Evolutionary conservation across 2,797 vertebrate species (phyloP).

Genomic region (Sebastes taczanowskii): DNA sequence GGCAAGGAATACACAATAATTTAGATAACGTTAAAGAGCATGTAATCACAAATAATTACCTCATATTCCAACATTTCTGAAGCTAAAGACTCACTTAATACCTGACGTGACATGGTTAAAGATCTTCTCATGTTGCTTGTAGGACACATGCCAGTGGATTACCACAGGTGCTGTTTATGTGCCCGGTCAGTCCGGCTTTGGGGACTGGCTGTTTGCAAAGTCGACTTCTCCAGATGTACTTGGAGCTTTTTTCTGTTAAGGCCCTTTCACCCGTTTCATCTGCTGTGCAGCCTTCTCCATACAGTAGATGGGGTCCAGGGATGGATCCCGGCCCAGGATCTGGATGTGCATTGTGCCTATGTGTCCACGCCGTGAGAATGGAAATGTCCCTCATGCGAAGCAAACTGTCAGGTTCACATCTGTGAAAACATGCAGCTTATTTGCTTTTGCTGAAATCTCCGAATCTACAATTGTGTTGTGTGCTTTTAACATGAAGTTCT

Average conservation of each 20-base stretch:
- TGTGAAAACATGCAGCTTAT: conserved; percentile 63
- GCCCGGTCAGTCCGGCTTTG: conserved; percentile 29
- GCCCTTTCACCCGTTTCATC: conserved; percentile 48
- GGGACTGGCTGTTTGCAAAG: conserved; percentile 26
- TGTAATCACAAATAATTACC: conserved; percentile 22
- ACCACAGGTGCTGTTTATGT: conserved; percentile 60
- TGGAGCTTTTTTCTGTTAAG: conserved; percentile 13
- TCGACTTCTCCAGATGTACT: conserved; percentile 63
- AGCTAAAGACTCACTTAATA: conserved; percentile 7
- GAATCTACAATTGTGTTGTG: neutral
- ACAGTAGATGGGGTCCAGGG: conserved; percentile 3
- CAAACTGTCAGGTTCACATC: conserved; percentile 48
- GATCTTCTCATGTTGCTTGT: conserved; percentile 18
- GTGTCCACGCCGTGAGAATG: conserved; percentile 39
- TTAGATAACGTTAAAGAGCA: conserved; percentile 26
- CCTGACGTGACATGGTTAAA: conserved; percentile 12
- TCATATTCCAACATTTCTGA: conserved; percentile 1
- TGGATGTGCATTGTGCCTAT: neutral
- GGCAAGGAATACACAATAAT: conserved; percentile 5
- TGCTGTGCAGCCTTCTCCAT: conserved; percentile 18
- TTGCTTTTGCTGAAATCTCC: conserved; percentile 27
- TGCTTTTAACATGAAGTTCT: neutral
- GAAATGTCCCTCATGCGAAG: conserved; percentile 29
- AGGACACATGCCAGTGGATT: conserved; percentile 15
- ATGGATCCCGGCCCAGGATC: conserved; percentile 31